Conservation (phyloP, 2,888 invertebrate species). For the Phlogophora meticulosa region DNA sequence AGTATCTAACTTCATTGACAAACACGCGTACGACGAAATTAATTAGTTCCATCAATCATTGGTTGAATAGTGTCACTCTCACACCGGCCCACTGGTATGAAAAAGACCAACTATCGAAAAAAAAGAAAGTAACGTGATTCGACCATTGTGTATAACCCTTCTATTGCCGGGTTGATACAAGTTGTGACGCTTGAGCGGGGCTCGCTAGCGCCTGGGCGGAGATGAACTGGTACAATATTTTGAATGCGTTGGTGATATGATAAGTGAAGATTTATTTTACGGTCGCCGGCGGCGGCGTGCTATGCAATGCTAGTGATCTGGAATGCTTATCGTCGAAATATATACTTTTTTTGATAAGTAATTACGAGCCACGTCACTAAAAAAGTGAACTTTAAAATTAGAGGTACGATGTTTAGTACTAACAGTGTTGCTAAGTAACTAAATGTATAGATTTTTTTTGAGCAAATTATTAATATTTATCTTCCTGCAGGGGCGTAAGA, state of each 20-base stretch:
- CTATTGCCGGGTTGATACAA: conserved; percentile 64
- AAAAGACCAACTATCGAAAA: conserved; percentile 81
- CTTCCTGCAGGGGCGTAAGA: background rate
- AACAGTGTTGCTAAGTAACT: conserved; percentile 1
- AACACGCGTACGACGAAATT: conserved; percentile 86
- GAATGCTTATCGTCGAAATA: conserved; percentile 19
- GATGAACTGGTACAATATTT: conserved; percentile 84
- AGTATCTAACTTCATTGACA: conserved; percentile 80
- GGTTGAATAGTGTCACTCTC: conserved; percentile 83
- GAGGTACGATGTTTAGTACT: conserved; percentile 16
- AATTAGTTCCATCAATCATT: conserved; percentile 91
- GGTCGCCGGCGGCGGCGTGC: conserved; percentile 29
- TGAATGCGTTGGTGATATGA: conserved; percentile 75
- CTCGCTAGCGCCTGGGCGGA: conserved; percentile 80
- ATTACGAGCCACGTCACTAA: conserved; percentile 7
- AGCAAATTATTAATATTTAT: background rate
- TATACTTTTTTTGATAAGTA: conserved; percentile 43
- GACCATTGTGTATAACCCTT: conserved; percentile 86
- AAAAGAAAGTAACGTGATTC: conserved; percentile 86
- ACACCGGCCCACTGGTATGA: conserved; percentile 84
- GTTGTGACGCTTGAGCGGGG: conserved; percentile 79
- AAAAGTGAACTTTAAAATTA: conserved; percentile 31
- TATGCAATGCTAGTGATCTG: conserved; percentile 48
- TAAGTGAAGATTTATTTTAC: conserved; percentile 71
- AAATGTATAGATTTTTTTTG: too few relatives aligned